Percentiles rank a stretch among this genome's conserved stretches.
Conservation (phyloP, 2,113 vertebrate genomes). For the Canis aureus region DNA sequence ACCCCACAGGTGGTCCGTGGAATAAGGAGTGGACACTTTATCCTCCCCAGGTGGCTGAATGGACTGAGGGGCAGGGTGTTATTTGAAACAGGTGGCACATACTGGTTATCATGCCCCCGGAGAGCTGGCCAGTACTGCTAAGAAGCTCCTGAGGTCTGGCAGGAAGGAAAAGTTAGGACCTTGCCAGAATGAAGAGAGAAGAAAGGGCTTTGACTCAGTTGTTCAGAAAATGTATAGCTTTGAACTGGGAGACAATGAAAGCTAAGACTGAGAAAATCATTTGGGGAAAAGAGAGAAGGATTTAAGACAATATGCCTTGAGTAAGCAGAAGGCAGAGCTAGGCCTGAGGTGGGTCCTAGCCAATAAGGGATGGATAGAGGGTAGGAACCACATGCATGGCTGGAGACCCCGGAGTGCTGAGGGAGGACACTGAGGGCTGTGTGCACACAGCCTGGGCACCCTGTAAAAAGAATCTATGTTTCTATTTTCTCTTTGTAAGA, state of each 20-base stretch:
- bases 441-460: not conserved
- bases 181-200: not conserved
- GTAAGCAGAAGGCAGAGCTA: not conserved
- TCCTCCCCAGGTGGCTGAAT: not conserved
- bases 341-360: not conserved
- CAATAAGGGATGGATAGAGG: not conserved
- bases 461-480: not conserved
- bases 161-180: not conserved
- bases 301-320: not conserved
- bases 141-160: not conserved
- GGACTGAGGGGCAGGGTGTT: not conserved
- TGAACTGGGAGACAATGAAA: not conserved
- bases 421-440: not conserved
- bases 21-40: rapidly evolving
- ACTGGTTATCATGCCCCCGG: not conserved
- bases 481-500: not conserved
- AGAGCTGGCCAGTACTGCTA: not conserved
- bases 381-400: not conserved
- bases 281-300: not conserved
- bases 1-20: not conserved
- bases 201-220: not conserved
- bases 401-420: not conserved
- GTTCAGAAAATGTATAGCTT: not conserved
- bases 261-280: not conserved
- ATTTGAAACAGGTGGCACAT: not conserved